Base-by-base conservation (phyloP, 2,113 vertebrate species). In the Callorhinus ursinus region DNA sequence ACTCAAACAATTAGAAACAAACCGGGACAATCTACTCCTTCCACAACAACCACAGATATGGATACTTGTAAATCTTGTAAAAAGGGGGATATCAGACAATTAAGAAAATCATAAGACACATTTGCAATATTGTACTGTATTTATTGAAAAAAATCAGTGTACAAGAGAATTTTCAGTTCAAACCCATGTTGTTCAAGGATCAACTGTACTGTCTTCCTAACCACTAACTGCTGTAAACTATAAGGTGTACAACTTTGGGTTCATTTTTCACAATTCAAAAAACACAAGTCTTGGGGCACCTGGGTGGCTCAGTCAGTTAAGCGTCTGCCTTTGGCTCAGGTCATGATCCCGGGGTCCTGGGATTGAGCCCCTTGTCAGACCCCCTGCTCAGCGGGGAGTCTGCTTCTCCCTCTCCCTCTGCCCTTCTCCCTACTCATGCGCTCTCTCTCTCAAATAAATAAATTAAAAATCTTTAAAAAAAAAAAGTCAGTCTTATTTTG, bases 321-420 rank as follows among this genome's bases (percentile, higher is more conserved):
- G 42, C 4, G 0, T 76, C 26, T 49, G 14, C 14, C 74, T 31
- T 76, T 4, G 14, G 7, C 26, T 76, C 42, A 76, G 42, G 72
- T 46, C 72, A 76, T 16, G 42, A 49, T 76, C 42, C 26, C 7
- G 2, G 3, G 7, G 24, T 22, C 12, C 26, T 76, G 26, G 7
- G 72, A 28, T 28, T 1, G 1, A 76, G 24, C 42, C 42, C 42
- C 3, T 0, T 14, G 7, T 49, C 0, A 1, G 42, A 2, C 13
- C 15, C 65, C 65, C 31, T 67, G 65, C 65, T 67, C 31, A 33
- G 6, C 1, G 1, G 31, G 15, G 72, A 31, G 14, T 14, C 72
- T 49, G 72, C 72, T 49, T 76, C 72, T 46, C 26, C 14, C 72
- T 16, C 26, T 77, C 74, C 26, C 7, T 77, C 13, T 74, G 22